Evolutionary conservation across 2,113 vertebrate genomes (phyloP).

Genomic region (Perca flavescens): DNA sequence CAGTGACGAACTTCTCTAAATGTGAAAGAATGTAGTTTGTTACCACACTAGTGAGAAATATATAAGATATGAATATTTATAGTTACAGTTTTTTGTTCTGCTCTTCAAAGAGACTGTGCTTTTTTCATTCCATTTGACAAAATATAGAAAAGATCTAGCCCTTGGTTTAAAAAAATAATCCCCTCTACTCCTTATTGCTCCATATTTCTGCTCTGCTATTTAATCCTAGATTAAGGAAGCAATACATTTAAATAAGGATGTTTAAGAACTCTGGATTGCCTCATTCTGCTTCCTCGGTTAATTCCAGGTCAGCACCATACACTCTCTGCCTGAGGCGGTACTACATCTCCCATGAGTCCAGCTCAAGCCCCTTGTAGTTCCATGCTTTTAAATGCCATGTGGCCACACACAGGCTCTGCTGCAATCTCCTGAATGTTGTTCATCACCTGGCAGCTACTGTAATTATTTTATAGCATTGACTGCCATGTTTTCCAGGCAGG

Average conservation of each 20-base stretch:
- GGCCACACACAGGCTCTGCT: slow-evolving; percentile 35
- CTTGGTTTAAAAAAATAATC: slow-evolving; percentile 56
- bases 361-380: slow-evolving; percentile 15
- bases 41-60: slow-evolving; percentile 8
- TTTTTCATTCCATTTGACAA: slow-evolving; percentile 26
- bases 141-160: slow-evolving; percentile 50
- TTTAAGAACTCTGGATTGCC: slow-evolving; percentile 55
- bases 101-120: not conserved
- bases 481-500: slow-evolving; percentile 46
- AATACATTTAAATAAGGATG: slow-evolving; percentile 54
- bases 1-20: slow-evolving; percentile 6
- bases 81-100: slow-evolving; percentile 10
- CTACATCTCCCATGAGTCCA: slow-evolving; percentile 38
- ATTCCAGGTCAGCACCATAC: slow-evolving; percentile 45
- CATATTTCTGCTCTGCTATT: slow-evolving; percentile 43
- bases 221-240: slow-evolving; percentile 64
- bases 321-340: slow-evolving; percentile 33
- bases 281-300: slow-evolving; percentile 34
- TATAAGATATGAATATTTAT: slow-evolving; percentile 33
- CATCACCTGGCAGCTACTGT: slow-evolving; percentile 27
- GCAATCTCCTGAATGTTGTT: slow-evolving; percentile 37
- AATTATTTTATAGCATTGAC: slow-evolving; percentile 41
- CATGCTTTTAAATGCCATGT: slow-evolving; percentile 33
- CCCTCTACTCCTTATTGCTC: slow-evolving; percentile 30
- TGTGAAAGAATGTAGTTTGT: slow-evolving; percentile 13